Conservation (phyloP, 2,888 invertebrate genomes). For the Lasioglossum calceatum region DNA sequence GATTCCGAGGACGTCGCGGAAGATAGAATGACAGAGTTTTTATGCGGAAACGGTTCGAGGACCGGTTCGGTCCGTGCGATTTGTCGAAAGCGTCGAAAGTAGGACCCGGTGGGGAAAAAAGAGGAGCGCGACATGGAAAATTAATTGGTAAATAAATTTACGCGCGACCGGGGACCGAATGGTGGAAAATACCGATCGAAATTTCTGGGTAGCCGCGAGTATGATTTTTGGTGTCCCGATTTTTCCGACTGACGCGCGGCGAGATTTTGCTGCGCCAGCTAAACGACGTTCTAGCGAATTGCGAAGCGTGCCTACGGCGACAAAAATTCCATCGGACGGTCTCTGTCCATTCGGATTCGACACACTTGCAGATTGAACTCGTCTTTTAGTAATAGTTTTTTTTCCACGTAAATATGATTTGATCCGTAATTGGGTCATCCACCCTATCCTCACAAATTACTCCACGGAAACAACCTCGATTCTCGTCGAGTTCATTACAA, state of each 20-base stretch:
- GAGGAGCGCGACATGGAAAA: neutral
- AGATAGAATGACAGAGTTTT: neutral
- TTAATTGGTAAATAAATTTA: conserved; percentile 29
- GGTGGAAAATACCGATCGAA: neutral
- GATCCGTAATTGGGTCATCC: neutral
- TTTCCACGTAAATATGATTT: too few relatives aligned
- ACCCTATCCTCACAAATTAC: neutral
- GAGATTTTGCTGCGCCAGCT: neutral
- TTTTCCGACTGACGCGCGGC: neutral
- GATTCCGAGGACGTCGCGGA: neutral
- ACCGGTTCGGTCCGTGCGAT: too few relatives aligned
- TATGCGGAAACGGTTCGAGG: neutral
- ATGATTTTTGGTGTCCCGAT: neutral
- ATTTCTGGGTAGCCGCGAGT: neutral
- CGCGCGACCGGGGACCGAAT: neutral
- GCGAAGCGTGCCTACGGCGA: neutral
- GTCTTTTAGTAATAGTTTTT: too few relatives aligned
- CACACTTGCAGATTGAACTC: neutral
- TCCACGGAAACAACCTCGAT: neutral
- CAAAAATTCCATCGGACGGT: neutral
- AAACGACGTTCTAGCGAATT: neutral
- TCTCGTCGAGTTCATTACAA: neutral
- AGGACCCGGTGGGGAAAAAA: neutral
- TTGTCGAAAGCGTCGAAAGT: neutral
- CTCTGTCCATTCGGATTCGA: neutral